Percentiles rank a stretch among this genome's conserved stretches.
Conservation (phyloP, 2,113 vertebrate genomes). For the Globicephala melas region DNA sequence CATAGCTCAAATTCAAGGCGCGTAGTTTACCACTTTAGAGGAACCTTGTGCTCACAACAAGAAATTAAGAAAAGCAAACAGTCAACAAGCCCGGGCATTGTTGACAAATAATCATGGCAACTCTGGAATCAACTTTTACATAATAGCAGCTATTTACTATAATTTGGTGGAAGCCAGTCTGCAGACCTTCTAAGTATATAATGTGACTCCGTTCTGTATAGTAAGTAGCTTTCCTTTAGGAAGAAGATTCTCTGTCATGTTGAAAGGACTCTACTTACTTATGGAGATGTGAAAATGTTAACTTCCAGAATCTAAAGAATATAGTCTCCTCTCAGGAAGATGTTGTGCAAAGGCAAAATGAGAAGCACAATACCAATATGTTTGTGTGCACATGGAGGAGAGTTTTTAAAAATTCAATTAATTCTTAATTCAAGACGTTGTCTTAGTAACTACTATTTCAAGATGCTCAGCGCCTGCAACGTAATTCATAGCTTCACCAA, state of each 20-base stretch:
- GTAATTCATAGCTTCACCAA: conserved; percentile 68
- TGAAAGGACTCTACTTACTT: neutral
- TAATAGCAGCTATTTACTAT: neutral
- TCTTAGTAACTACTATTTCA: conserved; percentile 76
- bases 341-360: neutral
- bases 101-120: neutral
- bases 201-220: neutral
- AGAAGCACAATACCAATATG: neutral
- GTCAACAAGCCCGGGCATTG: neutral
- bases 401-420: conserved; percentile 48
- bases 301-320: conserved; percentile 13
- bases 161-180: neutral
- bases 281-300: neutral
- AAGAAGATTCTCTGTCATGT: neutral
- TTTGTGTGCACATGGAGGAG: neutral
- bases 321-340: neutral
- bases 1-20: neutral
- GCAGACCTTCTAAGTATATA: neutral
- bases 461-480: conserved; percentile 57
- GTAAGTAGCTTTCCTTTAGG: neutral
- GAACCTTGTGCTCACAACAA: neutral
- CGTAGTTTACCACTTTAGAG: neutral
- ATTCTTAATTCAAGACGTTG: conserved; percentile 69
- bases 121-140: neutral
- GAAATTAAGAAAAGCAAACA: neutral